Percentiles rank a stretch among this genome's conserved stretches.
phyloP scores from a whole-genome alignment of 2,797 vertebrate species.

The Scomberomorus guttatus region DNA sequence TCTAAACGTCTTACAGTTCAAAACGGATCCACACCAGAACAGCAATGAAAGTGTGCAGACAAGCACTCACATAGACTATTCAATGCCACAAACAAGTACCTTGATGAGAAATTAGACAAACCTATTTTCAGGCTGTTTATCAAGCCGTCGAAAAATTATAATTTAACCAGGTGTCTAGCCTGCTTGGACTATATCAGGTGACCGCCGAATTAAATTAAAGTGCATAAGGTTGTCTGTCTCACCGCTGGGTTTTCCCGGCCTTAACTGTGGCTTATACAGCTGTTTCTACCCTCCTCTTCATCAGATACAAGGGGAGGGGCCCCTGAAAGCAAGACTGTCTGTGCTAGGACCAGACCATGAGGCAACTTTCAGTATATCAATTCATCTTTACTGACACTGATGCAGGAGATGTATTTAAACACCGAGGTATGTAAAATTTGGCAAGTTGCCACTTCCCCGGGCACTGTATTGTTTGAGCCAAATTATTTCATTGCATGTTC shows the following conservation, averaged over 20 bases:
- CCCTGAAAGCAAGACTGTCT: slow-evolving; percentile 39
- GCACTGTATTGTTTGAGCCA: slow-evolving; percentile 17
- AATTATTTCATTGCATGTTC: slow-evolving; percentile 39
- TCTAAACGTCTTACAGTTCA: neutral
- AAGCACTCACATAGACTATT: neutral
- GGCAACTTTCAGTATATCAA: slow-evolving; percentile 42
- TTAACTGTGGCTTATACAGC: slow-evolving; percentile 77
- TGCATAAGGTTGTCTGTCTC: slow-evolving; percentile 60
- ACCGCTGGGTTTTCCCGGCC: slow-evolving; percentile 66
- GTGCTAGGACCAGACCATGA: slow-evolving; percentile 37
- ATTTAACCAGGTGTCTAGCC: slow-evolving; percentile 70
- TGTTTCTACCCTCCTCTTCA: slow-evolving; percentile 74
- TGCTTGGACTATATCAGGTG: slow-evolving; percentile 68
- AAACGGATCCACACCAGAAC: neutral
- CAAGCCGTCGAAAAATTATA: slow-evolving; percentile 69
- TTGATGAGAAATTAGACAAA: slow-evolving; percentile 47
- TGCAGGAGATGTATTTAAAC: slow-evolving; percentile 12
- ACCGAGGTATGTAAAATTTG: slow-evolving; percentile 33
- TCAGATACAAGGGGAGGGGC: slow-evolving; percentile 68
- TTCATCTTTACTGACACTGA: slow-evolving; percentile 46
- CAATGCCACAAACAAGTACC: slow-evolving; percentile 22
- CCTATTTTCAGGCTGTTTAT: slow-evolving; percentile 66
- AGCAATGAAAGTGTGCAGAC: neutral
- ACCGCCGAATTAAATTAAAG: slow-evolving; percentile 75
- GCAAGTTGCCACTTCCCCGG: slow-evolving; percentile 21